These are phyloP conservation scores for Engystomops pustulosus DNA, from an alignment of 2,113 vertebrate species.

Conservation along the genomic window DNA sequence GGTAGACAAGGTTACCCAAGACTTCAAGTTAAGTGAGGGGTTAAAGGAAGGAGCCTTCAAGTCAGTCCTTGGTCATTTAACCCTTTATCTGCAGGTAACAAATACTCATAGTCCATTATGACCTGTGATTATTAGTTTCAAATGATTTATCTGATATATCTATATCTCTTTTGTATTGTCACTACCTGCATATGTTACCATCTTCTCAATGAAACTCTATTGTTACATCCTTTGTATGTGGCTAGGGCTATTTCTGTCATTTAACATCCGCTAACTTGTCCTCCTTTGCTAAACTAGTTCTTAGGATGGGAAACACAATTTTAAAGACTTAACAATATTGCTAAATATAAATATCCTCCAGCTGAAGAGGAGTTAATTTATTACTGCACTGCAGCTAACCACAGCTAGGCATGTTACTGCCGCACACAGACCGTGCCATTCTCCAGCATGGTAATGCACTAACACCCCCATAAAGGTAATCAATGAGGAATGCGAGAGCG, in stretches of 20 bases:
- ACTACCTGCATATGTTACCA: not conserved
- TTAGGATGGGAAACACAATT: not conserved
- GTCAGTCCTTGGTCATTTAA: not conserved
- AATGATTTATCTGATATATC: too few relatives aligned
- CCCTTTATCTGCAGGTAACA: not conserved
- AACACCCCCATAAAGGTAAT: not conserved
- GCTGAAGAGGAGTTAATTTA: constrained; percentile 11
- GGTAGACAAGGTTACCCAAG: constrained; percentile 9
- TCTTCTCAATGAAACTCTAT: constrained; percentile 3
- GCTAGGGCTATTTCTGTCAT: not conserved
- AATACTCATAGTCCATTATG: not conserved
- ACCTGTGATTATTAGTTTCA: too few relatives aligned
- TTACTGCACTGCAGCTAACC: constrained; percentile 32
- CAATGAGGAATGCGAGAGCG: too few relatives aligned
- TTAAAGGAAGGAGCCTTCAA: constrained; percentile 5
- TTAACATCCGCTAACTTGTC: not conserved
- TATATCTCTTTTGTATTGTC: not conserved
- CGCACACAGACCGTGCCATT: constrained; percentile 24
- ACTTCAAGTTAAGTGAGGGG: not conserved
- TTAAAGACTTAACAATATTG: not conserved
- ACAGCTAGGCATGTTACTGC: not conserved
- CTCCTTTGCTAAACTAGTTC: not conserved
- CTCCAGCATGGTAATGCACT: not conserved
- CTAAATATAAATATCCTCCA: constrained; percentile 21
- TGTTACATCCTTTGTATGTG: constrained; percentile 8